Conservation (phyloP, 2,797 vertebrate species). For the Chrosomus eos region DNA sequence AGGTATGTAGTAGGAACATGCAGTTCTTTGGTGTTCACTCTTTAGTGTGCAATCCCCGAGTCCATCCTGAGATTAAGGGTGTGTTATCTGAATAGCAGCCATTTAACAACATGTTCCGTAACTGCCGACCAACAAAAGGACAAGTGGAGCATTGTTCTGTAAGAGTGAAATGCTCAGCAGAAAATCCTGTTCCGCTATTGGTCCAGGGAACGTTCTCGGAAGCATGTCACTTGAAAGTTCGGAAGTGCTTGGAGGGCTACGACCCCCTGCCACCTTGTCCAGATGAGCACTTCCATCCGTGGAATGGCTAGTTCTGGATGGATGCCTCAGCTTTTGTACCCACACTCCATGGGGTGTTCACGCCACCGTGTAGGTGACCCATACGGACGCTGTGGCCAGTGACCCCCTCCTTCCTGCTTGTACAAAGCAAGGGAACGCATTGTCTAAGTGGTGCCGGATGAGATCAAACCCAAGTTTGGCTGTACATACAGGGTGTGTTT, state of each 20-base stretch:
- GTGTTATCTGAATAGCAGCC: conserved; percentile 20
- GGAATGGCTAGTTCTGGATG: conserved; percentile 74
- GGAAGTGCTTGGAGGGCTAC: conserved; percentile 18
- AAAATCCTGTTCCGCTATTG: conserved; percentile 37
- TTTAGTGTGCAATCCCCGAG: conserved; percentile 7
- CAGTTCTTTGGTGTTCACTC: not conserved
- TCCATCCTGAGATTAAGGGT: conserved; percentile 50
- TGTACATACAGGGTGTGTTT: not conserved
- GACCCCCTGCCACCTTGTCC: conserved; percentile 27
- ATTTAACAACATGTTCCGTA: conserved; percentile 17
- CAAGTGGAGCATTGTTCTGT: conserved; percentile 48
- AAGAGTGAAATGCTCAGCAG: not conserved
- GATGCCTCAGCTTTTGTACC: conserved; percentile 71
- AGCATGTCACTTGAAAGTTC: conserved; percentile 52
- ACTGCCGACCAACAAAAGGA: conserved; percentile 46
- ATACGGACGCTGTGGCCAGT: conserved; percentile 62
- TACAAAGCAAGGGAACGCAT: conserved; percentile 32
- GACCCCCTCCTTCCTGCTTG: conserved; percentile 65
- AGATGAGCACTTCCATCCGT: conserved; percentile 49
- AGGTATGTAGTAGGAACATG: not conserved
- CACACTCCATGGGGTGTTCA: conserved; percentile 68
- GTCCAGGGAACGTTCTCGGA: conserved; percentile 30
- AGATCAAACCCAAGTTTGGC: conserved; percentile 21
- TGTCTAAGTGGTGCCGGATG: conserved; percentile 22
- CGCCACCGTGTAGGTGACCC: conserved; percentile 73